Base-by-base conservation (phyloP, 2,797 vertebrate species). In the Chelon auratus region DNA sequence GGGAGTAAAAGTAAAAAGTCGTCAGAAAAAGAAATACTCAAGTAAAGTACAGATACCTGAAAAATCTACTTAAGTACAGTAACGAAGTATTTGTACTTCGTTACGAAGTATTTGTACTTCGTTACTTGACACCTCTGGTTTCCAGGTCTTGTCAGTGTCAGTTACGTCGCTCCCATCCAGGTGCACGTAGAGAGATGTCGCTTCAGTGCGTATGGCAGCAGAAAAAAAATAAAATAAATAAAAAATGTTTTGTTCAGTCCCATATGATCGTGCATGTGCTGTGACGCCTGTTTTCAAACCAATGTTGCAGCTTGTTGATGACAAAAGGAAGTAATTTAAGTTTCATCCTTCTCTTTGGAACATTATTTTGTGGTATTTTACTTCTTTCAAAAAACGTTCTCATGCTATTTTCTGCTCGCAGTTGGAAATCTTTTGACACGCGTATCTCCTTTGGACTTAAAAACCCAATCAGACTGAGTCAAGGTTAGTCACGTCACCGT, bases 401-500 rank as follows among this genome's bases (percentile, higher is more conserved):
- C 11, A 9, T 52, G 39, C 39, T 53, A 62, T 86, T 81, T 78
- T 68, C 56, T 10, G 5, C 15, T 75, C 78, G 5, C 78, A 61
- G 72, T 33, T 75, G 50, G 82, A 85, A 59, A 70, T 76, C 68
- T 72, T 85, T 81, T 53, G 60, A 68, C 37, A 37, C 6, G 12
- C 36, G 2, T 70, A 54, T 87, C 61, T 82, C 24, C 37, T 65
- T 37, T 52, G 20, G 53, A 36, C 26, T 10, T 52, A 55, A 75
- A 75, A 80, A 69, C 74, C 66, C 55, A 70, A 86, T 80, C 68
- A 62, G 58, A 59, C 69, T 3, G 66, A 73, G 82, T 64, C 82
- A 85, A 88, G 84, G 87, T 86, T 78, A 72, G 69, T 61, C 50
- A 12, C 17, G 14, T 65, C 75, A 70, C 36, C 9, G 57, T 4